Base-by-base conservation (phyloP, 53 echinoderm and acorn worm species). In the Mesocentrotus franciscanus region DNA sequence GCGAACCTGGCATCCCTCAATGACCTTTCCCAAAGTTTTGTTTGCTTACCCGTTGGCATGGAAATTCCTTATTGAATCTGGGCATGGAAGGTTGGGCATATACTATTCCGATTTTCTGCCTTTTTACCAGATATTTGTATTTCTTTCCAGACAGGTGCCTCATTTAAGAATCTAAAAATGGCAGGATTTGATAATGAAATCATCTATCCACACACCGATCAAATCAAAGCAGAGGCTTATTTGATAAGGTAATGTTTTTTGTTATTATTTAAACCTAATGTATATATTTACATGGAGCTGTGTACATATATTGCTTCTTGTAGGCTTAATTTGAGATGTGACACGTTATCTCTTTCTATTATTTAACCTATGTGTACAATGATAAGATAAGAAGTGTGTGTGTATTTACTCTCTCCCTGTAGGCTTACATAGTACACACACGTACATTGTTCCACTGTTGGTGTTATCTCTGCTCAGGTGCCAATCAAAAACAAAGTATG, bases 11-110 rank as follows among this genome's bases (percentile, higher is more conserved):
- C n/a, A 58, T 58, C n/a, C 56, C 87, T 59, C 58, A n/a, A 58
- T 59, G 87, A 87, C 87, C 87, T 87, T 87, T 87, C 3, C 3
- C 27, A 87, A 87, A 57, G 29, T 57, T 87, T 56, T 87, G 87
- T 87, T 87, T 87, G 87, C 87, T 87, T 87, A 57, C 58, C 18
- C 26, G 87, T 87, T 87, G 87, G 33, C 87, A 57, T 87, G 58
- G 87, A 87, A 87, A 87, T 56, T 87, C 22, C n/a, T 87, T 87
- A 87, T 87, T 87, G 87, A 87, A 87, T 58, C 87, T 87, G 58
- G 27, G 15, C 56, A 33, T 57, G 58, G 87, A 87, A 87, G 87
- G 87, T 87, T 58, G 57, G 26, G 87, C 87, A 57, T 64, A 64
- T 58, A 87, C 87, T 36, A 84, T 84, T 39, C 59, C 58, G 29